A percentile compares a stretch with the other conserved stretches of the same genome.
These are phyloP conservation scores for Ectemnius continuus DNA, from an alignment of 2,888 invertebrate genomes.

Conservation along the genomic window DNA sequence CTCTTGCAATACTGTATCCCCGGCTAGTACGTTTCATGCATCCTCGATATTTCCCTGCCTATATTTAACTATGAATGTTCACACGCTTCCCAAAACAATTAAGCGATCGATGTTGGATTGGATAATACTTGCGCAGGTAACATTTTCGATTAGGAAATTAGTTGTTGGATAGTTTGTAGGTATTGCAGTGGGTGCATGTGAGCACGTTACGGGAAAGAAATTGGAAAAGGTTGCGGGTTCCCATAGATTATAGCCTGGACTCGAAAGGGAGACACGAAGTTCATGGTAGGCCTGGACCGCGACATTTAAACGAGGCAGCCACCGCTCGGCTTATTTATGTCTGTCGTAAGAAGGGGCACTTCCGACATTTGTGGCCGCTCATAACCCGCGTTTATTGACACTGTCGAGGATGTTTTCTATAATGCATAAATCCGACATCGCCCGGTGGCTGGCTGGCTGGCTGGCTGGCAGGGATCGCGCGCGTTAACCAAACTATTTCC, in stretches of 20 bases:
- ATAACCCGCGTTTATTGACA: constrained; percentile 64
- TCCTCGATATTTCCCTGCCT: background rate
- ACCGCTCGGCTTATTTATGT: constrained; percentile 57
- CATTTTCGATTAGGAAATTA: constrained; percentile 45
- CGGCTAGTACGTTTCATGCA: constrained; percentile 26
- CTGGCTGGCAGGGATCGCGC: constrained; percentile 24
- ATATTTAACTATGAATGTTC: too few species aligned
- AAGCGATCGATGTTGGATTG: too few species aligned
- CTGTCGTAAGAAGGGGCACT: constrained; percentile 62
- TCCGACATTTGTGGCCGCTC: constrained; percentile 62
- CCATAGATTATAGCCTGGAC: constrained; percentile 28
- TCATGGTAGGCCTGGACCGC: constrained; percentile 36
- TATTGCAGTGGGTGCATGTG: constrained; percentile 27
- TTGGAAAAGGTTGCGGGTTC: background rate
- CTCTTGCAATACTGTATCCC: constrained; percentile 3
- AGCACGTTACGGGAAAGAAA: constrained; percentile 9
- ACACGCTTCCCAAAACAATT: too few species aligned
- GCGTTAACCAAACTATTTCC: constrained; percentile 42
- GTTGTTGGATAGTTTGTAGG: constrained; percentile 48
- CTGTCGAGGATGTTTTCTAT: constrained; percentile 59
- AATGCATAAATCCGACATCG: constrained; percentile 45
- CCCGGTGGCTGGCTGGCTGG: constrained; percentile 14
- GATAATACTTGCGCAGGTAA: background rate
- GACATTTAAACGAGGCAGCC: constrained; percentile 59
- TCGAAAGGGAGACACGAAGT: constrained; percentile 28